Conservation (phyloP, 2,113 vertebrate species). For the Promerops cafer region DNA sequence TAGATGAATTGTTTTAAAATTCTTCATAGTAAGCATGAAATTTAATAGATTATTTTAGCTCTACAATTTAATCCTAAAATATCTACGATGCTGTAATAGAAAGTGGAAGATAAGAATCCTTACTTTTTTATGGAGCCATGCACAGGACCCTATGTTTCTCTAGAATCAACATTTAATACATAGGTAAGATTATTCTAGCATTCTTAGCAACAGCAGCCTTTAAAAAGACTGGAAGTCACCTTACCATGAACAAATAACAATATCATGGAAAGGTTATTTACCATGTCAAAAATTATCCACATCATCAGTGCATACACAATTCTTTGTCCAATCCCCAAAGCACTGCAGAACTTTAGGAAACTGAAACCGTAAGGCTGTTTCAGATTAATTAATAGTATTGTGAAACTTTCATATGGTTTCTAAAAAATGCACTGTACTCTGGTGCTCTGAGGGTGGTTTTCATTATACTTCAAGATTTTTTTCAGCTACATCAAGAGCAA, state of each 20-base stretch:
- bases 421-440: background rate
- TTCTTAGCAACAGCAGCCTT: background rate
- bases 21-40: background rate
- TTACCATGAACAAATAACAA: background rate
- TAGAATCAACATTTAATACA: background rate
- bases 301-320: background rate
- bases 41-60: background rate
- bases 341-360: background rate
- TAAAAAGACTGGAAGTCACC: background rate
- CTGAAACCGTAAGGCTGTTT: accelerated
- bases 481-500: background rate
- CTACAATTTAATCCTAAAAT: background rate
- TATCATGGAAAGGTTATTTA: background rate
- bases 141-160: background rate
- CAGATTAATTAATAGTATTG: background rate
- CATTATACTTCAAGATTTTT: background rate
- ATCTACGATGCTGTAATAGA: background rate
- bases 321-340: background rate
- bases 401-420: background rate
- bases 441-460: background rate
- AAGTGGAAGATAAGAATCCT: background rate
- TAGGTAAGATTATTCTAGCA: background rate
- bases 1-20: background rate
- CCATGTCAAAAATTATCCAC: background rate
- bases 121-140: background rate